These are phyloP conservation scores for Sylvicola cinctus DNA, from an alignment of 2,888 invertebrate species.

Conservation along the genomic window DNA sequence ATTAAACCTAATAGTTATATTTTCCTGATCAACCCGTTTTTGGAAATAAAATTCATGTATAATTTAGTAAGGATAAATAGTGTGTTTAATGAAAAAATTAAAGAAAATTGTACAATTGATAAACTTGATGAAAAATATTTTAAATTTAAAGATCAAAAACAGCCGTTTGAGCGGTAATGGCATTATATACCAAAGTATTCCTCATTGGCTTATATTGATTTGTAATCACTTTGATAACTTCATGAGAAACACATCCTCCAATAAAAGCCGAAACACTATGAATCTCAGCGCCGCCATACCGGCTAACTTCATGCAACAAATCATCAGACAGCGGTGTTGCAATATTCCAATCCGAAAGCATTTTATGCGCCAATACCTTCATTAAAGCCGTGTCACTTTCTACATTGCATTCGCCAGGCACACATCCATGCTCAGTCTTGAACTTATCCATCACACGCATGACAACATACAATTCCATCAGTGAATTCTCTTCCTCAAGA, in stretches of 20 bases:
- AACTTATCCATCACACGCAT: constrained; percentile 83
- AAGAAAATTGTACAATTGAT: too few relatives aligned
- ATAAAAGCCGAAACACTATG: constrained; percentile 87
- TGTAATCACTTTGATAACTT: constrained; percentile 86
- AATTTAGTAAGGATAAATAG: too few relatives aligned
- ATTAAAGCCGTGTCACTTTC: constrained; percentile 79
- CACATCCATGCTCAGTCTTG: constrained; percentile 66
- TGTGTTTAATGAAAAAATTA: too few relatives aligned
- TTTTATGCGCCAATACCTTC: constrained; percentile 50
- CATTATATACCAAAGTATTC: constrained; percentile 91
- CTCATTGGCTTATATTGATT: constrained; percentile 90
- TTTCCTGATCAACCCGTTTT: too few relatives aligned
- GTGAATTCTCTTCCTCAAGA: constrained; percentile 64
- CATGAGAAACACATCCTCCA: constrained; percentile 88
- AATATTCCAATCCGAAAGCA: constrained; percentile 72
- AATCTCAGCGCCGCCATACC: constrained; percentile 86
- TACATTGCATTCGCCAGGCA: constrained; percentile 75
- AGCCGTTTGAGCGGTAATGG: constrained; percentile 65
- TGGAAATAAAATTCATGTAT: too few relatives aligned
- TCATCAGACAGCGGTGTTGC: constrained; percentile 69
- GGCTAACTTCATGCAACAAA: constrained; percentile 82
- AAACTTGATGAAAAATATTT: too few relatives aligned
- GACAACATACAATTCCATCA: constrained; percentile 78
- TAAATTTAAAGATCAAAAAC: too few relatives aligned
- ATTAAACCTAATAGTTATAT: too few relatives aligned